phyloP scores from a whole-genome alignment of 2,888 invertebrate species.

The Drosophila incognita region DNA sequence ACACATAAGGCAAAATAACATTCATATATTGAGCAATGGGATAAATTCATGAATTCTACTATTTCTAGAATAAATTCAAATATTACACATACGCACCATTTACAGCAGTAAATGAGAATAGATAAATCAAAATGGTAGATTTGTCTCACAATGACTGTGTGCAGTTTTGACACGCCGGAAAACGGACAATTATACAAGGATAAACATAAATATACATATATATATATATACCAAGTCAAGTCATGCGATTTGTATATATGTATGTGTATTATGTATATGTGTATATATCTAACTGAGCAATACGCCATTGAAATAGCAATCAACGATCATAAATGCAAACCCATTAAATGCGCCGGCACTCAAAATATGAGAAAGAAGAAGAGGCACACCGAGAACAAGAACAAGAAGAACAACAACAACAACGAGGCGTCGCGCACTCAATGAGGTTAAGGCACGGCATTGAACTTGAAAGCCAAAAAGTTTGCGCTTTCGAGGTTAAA shows the following conservation, averaged over 20 bases:
- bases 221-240: background rate
- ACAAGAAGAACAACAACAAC: constrained; percentile 7
- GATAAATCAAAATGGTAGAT: background rate
- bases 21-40: constrained; percentile 3
- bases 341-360: constrained; percentile 61
- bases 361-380: constrained; percentile 23
- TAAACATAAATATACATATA: background rate
- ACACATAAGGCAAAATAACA: constrained; percentile 10
- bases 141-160: background rate
- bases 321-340: constrained; percentile 48
- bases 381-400: constrained; percentile 15
- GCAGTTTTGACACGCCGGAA: constrained; percentile 5
- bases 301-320: constrained; percentile 31
- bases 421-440: constrained; percentile 66
- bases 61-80: background rate
- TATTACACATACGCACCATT: background rate
- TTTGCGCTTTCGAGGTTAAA: constrained; percentile 69
- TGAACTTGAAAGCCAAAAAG: constrained; percentile 71
- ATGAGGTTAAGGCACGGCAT: constrained; percentile 70
- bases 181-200: constrained; percentile 21
- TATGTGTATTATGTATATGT: background rate
- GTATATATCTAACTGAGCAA: constrained; percentile 2
- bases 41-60: background rate
- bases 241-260: background rate
- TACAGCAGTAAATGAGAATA: background rate